Base-by-base conservation (phyloP, 64 coral and sea anemone genomes). In the Catalaphyllia jardinei region DNA sequence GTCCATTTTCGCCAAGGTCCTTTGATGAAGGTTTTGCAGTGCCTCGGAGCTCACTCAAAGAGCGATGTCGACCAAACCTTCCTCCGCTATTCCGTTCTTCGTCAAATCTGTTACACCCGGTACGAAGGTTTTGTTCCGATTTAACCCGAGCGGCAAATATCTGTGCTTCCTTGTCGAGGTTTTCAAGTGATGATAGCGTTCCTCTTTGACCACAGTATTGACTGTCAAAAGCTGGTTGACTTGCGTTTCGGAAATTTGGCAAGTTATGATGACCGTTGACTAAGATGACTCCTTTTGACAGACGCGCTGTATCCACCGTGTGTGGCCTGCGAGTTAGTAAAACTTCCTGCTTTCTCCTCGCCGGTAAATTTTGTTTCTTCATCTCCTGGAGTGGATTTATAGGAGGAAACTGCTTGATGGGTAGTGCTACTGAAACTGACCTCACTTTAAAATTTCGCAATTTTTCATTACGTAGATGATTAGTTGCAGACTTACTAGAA, bases 361-460 rank as follows among this genome's bases (percentile, higher is more conserved):
- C 57, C 59, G 25, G 52, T 30, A 76, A 20, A 9, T 64, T 25
- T 61, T 72, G 8, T 55, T 76, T 88, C 17, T 49, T 88, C 6
- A 77, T 10, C 24, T 18, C 71, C 28, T 77, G 28, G 4, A 88
- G 86, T 13, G 86, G 86, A 62, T 88, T 77, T 20, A 88, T 88
- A 10, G 86, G 86, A 24, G 86, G 86, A 76, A 88, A 88, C 74
- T 88, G 72, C 27, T 76, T 88, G n/a, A 88, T 61, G 17, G 86
- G 86, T 20, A 88, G 20, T 0, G 72, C 51, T 5, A 88, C 57
- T 1, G 52, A n/a, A 46, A 25, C n/a, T n/a, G n/a, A 18, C 2
- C 17, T 85, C 30, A 24, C 30, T 35, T 35, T 64, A 38, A 24
- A 31, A 76, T 54, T 74, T 11, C 13, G 38, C n/a, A 33, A 51